Evolutionary conservation across 2,113 vertebrate genomes (phyloP), one percentile per base, ranked within the genome.

Genomic region (Saguinus imperator): DNA sequence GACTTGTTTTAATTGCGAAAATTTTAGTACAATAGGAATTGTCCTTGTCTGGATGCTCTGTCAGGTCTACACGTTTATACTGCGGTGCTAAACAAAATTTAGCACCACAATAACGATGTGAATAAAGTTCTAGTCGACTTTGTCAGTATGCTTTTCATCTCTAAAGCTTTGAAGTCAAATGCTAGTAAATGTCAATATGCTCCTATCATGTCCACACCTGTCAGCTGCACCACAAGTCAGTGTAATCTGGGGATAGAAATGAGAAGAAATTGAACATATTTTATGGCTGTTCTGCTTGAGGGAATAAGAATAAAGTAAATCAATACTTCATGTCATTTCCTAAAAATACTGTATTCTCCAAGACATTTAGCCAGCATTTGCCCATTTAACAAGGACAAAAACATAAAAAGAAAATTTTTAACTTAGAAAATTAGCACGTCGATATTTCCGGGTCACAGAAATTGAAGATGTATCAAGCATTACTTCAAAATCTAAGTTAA

Each of bases 241-340:
- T 89, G 94, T 95, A 95, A 97, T 96, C 97, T 97, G 45, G 86
- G 95, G 72, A 89, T 16, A 95, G 66, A 96, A 96, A 98, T 58
- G 58, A 89, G 79, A 96, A 91, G 50, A 95, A 95, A 97, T 86
- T 96, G 96, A 97, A 98, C 93, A 87, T 96, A 96, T 96, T 95
- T 97, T 97, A 97, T 66, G 8, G 66, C 89, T 91, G 80, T 97
- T 97, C 98, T 97, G 79, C 95, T 98, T 97, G 95, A 98, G 91
- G 77, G 87, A 96, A 72, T 93, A 76, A 97, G 95, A 92, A 97
- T 80, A 87, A 89, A 37, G 86, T 40, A 95, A 98, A 98, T 98
- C 97, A 92, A 48, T 97, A 97, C 52, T 52, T 94, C 72, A 86
- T 98, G 98, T 97, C 93, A 95, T 95, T 98, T 98, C 96, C 87